Base-by-base conservation (phyloP, 2,113 vertebrate species). In the Nematolebias whitei region DNA sequence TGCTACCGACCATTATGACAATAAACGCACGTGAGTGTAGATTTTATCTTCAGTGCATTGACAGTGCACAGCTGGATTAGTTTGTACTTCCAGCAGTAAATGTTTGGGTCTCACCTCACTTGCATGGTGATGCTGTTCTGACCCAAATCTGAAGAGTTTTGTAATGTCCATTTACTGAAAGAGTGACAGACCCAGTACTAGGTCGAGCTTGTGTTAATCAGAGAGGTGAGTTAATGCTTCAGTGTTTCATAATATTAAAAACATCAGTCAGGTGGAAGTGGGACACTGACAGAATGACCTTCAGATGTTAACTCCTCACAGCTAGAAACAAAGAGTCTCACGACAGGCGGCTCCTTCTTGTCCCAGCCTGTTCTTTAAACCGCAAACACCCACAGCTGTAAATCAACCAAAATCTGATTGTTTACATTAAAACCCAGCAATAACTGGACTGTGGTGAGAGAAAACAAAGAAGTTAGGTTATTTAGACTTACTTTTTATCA, bases 131-230 rank as follows among this genome's bases (percentile, higher is more conserved):
- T 24, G 48, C 39, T 32, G 52, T 48, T 51, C 62, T 60, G 64
- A 76, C 78, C 64, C 58, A 55, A 81, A 76, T 81, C 26, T 44
- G 49, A 2, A 0, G 22, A 1, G 64, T 64, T 82, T 52, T 24
- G 9, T 77, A 71, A 82, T 10, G 2, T 59, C 76, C 62, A 81
- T 83, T 68, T 65, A 11, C 39, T 71, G 38, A 78, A 57, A 61
- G 78, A 45, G 68, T 26, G 1, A 1, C 12, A 1, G 23, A 44
- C 41, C 56, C 18, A 49, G 58, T 1, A 32, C 3, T 11, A 19
- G 16, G 5, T 6, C 5, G 26, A 59, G 54, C 55, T 32, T 3
- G 12, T 47, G 55, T 45, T 62, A 64, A 64, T 71, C 79, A 60
- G 1, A 1, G 47, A 20, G 38, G 12, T 18, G 69, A 55, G 18